Base-by-base conservation (phyloP, 2,113 vertebrate genomes). In the Gymnorhina tibicen region DNA sequence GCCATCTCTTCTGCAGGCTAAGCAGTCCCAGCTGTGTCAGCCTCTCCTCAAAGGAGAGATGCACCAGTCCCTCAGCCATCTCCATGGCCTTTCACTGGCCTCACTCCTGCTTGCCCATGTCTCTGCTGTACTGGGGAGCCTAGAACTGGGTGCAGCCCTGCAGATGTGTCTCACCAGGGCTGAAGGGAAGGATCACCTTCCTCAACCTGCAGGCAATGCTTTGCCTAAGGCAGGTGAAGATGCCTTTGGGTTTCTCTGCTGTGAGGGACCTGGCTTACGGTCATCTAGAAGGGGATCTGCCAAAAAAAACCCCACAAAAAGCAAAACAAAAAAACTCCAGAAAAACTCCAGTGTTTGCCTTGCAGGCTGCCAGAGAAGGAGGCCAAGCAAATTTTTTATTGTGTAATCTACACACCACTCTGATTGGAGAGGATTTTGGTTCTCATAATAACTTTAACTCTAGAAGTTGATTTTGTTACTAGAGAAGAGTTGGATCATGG, bases 81-180 rank as follows among this genome's bases (percentile, higher is more conserved):
- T 35, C 18, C 6, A 0, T 11, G 39, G 35, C 10, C 33, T 14
- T 30, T 35, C 3, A 1, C 16, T n/a, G 58, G 47, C 28, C 28
- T 76, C 41, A 18, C 7, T 80, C 30, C 20, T 47, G 23, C 16
- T 42, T 50, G 16, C 2, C 19, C 32, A 28, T 11, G 24, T 30
- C 33, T 41, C 50, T 73, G 0, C 23, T 56, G n/a, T 15, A 6
- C 13, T 13, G 11, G 6, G 10, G 27, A 77, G 12, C 26, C 13
- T 49, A 13, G 42, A 41, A 35, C 21, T 16, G 30, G 39, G 26
- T 18, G 8, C 26, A 83, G 26, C 19, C 35, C 41, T 60, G n/a
- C 52, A 55, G 22, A 33, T 53, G 30, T 66, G 30, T 60, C 73
- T 78, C 46, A 49, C 19, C 14, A 20, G 27, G 10, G 33, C 33